Percentiles rank a stretch among this genome's conserved stretches.
Conservation (phyloP, 2,113 vertebrate genomes). For the Pluvialis apricaria region DNA sequence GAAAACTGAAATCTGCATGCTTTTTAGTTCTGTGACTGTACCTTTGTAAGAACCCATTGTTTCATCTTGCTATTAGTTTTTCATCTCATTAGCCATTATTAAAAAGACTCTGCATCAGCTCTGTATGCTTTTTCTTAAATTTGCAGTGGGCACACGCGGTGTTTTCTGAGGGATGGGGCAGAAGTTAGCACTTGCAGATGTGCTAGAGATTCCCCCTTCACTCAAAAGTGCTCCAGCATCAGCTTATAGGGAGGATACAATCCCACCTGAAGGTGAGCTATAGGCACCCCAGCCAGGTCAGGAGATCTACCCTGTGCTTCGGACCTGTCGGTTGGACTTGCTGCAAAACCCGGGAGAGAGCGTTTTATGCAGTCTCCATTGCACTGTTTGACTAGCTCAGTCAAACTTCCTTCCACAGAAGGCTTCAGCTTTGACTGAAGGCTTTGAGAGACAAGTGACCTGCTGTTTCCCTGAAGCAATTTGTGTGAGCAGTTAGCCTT, state of each 20-base stretch:
- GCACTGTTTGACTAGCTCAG: neutral
- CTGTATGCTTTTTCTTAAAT: neutral
- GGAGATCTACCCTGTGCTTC: neutral
- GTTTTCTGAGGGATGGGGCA: neutral
- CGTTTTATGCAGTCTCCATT: neutral
- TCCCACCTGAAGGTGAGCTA: accelerated
- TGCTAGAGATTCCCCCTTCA: neutral
- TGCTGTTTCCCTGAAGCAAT: neutral
- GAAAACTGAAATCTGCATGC: neutral
- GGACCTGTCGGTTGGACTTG: accelerated
- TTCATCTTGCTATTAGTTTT: neutral
- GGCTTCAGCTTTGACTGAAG: neutral
- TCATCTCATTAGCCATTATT: neutral
- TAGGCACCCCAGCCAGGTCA: neutral
- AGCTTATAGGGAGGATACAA: neutral
- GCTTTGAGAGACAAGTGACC: neutral
- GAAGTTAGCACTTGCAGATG: neutral
- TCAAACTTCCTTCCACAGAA: neutral
- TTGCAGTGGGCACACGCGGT: accelerated
- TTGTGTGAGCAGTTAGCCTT: neutral
- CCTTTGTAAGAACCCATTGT: neutral
- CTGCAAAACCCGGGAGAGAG: neutral
- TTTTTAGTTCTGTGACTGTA: neutral
- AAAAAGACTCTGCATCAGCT: neutral
- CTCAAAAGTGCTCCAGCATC: neutral